These are phyloP conservation scores for Caenorhabditis sp. DNA, from an alignment of 2,888 invertebrate species.

Conservation along the genomic window DNA sequence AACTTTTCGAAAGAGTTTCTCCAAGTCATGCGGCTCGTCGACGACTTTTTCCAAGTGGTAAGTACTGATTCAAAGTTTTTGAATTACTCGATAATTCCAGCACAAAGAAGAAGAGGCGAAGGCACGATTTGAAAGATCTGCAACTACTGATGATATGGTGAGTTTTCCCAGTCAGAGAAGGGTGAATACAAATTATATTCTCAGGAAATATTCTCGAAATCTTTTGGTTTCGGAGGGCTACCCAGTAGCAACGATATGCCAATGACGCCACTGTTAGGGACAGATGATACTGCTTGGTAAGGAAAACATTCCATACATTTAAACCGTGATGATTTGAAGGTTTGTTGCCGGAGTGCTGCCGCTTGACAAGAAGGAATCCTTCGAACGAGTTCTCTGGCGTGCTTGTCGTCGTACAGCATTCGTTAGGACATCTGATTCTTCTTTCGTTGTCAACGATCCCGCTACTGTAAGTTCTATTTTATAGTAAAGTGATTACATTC, in stretches of 20 bases:
- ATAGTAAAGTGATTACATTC: neutral
- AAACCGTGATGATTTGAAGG: constrained; percentile 84
- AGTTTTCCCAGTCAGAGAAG: neutral
- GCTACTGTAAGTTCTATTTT: constrained; percentile 89
- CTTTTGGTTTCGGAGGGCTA: constrained; percentile 58
- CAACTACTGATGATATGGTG: constrained; percentile 47
- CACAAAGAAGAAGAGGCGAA: constrained; percentile 62
- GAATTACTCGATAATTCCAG: constrained; percentile 11
- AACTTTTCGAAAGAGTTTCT: constrained; percentile 70
- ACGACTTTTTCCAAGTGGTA: constrained; percentile 78
- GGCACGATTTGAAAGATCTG: constrained; percentile 53
- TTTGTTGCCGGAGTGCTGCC: constrained; percentile 98
- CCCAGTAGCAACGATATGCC: constrained; percentile 59
- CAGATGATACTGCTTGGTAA: constrained; percentile 67
- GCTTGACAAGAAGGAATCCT: constrained; percentile 93
- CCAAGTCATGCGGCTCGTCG: constrained; percentile 67
- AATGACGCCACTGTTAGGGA: constrained; percentile 63
- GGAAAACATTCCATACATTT: neutral
- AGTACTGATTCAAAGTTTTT: neutral
- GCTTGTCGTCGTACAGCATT: constrained; percentile 98
- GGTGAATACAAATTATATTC: neutral
- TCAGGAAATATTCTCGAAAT: constrained; percentile 62
- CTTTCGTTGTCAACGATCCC: constrained; percentile 93
- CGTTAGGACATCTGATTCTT: constrained; percentile 94
- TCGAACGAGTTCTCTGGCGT: constrained; percentile 97